Percentiles rank a stretch among this genome's conserved stretches.
These are phyloP conservation scores for Austrofundulus limnaeus DNA, from an alignment of 2,113 vertebrate species.

Conservation along the genomic window DNA sequence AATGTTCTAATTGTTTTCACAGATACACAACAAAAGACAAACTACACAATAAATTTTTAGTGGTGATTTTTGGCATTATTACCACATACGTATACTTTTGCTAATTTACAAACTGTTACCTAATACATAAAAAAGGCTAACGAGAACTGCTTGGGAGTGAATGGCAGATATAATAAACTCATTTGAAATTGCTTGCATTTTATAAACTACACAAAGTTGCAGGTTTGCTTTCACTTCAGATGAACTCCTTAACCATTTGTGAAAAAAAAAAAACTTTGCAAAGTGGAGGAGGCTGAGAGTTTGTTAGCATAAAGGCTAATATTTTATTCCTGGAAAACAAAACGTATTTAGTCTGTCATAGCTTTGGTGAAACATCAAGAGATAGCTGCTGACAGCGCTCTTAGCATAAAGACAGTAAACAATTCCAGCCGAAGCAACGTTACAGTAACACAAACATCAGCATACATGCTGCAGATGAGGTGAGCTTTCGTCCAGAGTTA, in stretches of 20 bases:
- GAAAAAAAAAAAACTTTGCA: not conserved
- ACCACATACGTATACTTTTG: too few relatives aligned
- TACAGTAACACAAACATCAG: conserved; percentile 29
- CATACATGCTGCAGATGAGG: conserved; percentile 49
- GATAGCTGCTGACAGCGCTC: conserved; percentile 26
- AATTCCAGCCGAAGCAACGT: conserved; percentile 53
- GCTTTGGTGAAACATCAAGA: conserved; percentile 17
- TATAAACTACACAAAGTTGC: too few relatives aligned
- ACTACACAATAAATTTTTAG: too few relatives aligned
- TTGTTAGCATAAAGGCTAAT: not conserved
- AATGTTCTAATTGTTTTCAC: too few relatives aligned
- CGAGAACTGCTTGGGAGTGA: too few relatives aligned
- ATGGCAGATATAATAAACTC: too few relatives aligned
- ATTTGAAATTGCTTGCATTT: too few relatives aligned
- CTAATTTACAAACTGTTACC: too few relatives aligned
- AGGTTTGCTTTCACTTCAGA: too few relatives aligned
- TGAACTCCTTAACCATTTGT: not conserved
- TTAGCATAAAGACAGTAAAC: conserved; percentile 39
- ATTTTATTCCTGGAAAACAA: conserved; percentile 8
- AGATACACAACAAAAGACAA: too few relatives aligned
- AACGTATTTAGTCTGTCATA: conserved; percentile 41
- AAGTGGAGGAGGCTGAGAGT: not conserved
- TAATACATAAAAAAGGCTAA: too few relatives aligned
- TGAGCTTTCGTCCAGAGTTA: conserved; percentile 1
- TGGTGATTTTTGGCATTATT: too few relatives aligned